Percentiles rank a stretch among this genome's conserved stretches.
These are phyloP conservation scores for Micronisus gabar DNA, from an alignment of 2,113 vertebrate genomes.

Conservation along the genomic window DNA sequence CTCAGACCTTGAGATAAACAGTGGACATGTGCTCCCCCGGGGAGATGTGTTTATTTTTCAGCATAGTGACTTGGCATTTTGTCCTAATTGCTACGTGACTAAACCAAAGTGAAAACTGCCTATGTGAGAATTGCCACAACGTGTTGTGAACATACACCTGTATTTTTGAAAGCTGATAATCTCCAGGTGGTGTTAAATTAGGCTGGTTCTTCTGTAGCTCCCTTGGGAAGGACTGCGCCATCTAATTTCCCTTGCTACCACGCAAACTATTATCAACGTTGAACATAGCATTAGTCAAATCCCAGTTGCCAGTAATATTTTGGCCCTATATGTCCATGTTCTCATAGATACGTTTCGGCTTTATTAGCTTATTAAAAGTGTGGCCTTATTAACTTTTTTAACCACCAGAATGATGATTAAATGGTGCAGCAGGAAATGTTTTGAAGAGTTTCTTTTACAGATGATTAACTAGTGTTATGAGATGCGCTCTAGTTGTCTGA, in stretches of 20 bases:
- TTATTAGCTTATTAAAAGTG: neutral
- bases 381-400: neutral
- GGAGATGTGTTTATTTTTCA: neutral
- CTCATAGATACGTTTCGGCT: neutral
- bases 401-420: neutral
- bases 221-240: neutral
- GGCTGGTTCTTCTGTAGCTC: neutral
- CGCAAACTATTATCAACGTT: neutral
- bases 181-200: neutral
- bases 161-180: neutral
- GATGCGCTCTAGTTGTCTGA: neutral
- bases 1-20: neutral
- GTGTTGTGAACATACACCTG: neutral
- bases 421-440: neutral
- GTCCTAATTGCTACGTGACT: neutral
- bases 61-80: neutral
- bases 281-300: neutral
- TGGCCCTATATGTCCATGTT: neutral
- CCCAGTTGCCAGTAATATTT: neutral
- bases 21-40: neutral
- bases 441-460: neutral
- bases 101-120: neutral
- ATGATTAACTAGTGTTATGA: neutral
- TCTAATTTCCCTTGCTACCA: conserved; percentile 14
- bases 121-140: neutral